These are phyloP conservation scores for Nettapus auritus DNA, from an alignment of 2,113 vertebrate genomes.

Conservation along the genomic window DNA sequence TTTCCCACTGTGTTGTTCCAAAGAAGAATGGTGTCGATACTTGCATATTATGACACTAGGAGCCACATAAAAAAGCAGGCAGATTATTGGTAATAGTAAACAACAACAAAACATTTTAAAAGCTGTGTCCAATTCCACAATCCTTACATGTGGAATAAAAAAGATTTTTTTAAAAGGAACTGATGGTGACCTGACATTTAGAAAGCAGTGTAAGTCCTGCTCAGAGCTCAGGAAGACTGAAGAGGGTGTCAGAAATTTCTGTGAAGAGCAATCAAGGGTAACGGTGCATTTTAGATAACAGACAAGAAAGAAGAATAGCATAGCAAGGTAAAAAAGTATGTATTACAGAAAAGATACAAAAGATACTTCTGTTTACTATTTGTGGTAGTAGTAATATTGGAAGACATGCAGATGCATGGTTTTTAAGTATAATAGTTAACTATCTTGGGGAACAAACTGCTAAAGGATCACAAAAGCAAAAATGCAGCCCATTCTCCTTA, in stretches of 20 bases:
- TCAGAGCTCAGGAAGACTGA: neutral
- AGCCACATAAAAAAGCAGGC: neutral
- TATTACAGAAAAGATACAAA: neutral
- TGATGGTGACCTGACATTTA: neutral
- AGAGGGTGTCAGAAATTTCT: neutral
- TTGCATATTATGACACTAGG: neutral
- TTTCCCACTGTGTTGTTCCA: neutral
- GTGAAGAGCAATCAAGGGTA: neutral
- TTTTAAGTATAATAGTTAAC: neutral
- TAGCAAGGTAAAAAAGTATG: neutral
- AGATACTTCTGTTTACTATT: neutral
- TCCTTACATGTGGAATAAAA: neutral
- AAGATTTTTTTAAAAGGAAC: neutral
- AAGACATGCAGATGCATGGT: neutral
- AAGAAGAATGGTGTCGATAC: neutral
- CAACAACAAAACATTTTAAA: neutral
- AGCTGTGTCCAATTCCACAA: neutral
- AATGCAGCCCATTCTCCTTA: neutral
- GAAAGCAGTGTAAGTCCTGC: neutral
- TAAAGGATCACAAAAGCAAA: neutral
- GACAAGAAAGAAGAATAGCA: neutral
- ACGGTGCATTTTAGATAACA: neutral
- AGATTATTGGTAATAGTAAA: neutral
- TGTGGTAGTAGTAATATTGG: neutral
- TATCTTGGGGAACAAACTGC: neutral